These are phyloP conservation scores for Teleogryllus oceanicus DNA, from an alignment of 2,888 invertebrate species.

Conservation along the genomic window DNA sequence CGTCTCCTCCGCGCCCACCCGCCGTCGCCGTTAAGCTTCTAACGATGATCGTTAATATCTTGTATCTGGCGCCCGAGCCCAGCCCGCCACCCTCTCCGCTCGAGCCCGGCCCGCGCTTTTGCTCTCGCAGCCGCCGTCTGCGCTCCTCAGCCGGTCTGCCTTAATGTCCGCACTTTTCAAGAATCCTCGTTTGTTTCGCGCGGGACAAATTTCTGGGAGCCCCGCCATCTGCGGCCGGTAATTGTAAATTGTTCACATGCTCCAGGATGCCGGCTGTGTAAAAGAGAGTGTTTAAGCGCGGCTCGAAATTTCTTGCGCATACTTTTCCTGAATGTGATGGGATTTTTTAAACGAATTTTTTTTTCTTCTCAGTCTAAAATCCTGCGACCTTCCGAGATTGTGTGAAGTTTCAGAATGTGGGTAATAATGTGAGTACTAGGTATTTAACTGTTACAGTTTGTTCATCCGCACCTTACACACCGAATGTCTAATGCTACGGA, in stretches of 20 bases:
- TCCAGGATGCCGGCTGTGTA: neutral
- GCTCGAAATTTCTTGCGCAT: neutral
- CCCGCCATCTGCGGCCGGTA: neutral
- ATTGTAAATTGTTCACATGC: constrained; percentile 18
- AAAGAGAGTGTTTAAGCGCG: constrained; percentile 1
- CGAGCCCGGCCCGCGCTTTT: neutral
- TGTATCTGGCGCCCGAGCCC: neutral
- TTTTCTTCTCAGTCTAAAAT: neutral
- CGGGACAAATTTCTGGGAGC: neutral
- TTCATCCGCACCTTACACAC: neutral
- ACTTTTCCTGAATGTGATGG: neutral
- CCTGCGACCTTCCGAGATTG: neutral
- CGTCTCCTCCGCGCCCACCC: neutral
- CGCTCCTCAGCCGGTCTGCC: neutral
- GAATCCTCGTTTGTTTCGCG: neutral
- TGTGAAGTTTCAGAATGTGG: neutral
- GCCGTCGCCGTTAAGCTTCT: neutral
- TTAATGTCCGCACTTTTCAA: neutral
- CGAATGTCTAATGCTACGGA: too few species aligned
- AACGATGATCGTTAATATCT: constrained; percentile 10
- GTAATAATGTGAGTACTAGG: neutral
- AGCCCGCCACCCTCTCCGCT: neutral
- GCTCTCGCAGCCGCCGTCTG: neutral
- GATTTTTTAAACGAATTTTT: neutral
- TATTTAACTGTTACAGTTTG: neutral